Evolutionary conservation across 2,888 invertebrate genomes (phyloP), one percentile per base, ranked within the genome.

Genomic region (Homarus gammarus): DNA sequence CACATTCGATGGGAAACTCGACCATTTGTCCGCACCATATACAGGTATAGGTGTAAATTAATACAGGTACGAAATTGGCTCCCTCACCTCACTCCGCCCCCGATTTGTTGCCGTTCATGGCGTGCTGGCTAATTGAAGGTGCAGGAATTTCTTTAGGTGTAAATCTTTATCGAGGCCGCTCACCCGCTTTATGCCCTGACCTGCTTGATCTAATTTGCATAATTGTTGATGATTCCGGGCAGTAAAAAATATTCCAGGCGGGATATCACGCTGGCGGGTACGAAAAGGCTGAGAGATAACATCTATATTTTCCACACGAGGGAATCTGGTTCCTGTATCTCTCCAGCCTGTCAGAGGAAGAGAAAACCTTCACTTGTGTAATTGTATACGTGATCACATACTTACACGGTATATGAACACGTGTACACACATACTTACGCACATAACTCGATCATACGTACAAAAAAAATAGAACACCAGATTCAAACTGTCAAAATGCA

Each of bases 131-230:
- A 27, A 27, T n/a, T 27, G 64, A 27, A 64, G 1, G 1, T 5
- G 2, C 18, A 1, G n/a, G 64, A 64, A 64, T 64, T n/a, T 27
- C 27, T 64, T 64, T 10, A 27, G 6, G 64, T 10, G 27, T 64
- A 64, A 64, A 64, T 27, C 64, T 2, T 5, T 6, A 56, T 56
- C 64, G 5, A 0, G 27, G 64, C 27, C 0, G 64, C 64, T 3
- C 8, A 64, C 8, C 64, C 64, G 3, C 64, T 64, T 10, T 22
- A 27, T 64, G 27, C 0, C 6, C 5, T 64, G 5, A 27, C 64
- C 27, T 64, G 6, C 64, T 61, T 64, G 64, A 64, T 64, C 64
- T n/a, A 3, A 64, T 64, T 64, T 64, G 64, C 64, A 64, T 64
- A 64, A 64, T 64, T 64, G 64, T 3, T 27, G 27, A 64, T 27